These are phyloP conservation scores for Tragopan temminckii DNA, from an alignment of 2,797 vertebrate species.

Conservation along the genomic window DNA sequence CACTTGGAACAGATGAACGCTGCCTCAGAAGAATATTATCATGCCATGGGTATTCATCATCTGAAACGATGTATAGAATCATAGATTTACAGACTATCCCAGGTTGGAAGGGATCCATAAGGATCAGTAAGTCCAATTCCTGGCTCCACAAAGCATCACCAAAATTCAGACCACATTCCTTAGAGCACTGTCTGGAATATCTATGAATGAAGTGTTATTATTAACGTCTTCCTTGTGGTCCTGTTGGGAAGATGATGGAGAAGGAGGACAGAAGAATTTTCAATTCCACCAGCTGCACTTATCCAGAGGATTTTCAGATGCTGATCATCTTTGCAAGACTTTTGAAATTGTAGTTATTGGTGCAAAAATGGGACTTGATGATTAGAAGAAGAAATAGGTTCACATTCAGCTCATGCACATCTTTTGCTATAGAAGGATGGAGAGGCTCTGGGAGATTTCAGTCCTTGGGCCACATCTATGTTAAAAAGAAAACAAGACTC, in stretches of 20 bases:
- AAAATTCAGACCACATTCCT: too few species aligned
- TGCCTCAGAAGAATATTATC: not conserved
- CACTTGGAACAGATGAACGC: not conserved
- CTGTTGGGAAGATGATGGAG: not conserved
- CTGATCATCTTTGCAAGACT: not conserved
- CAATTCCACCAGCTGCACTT: not conserved
- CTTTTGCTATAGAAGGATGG: not conserved
- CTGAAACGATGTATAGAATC: rapidly evolving
- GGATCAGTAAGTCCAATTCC: too few species aligned
- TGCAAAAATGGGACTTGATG: not conserved
- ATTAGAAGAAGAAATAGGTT: rapidly evolving
- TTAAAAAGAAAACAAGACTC: not conserved
- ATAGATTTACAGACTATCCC: too few species aligned
- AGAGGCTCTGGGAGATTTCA: not conserved
- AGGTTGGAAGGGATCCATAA: too few species aligned
- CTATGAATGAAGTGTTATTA: not conserved
- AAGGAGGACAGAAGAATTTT: not conserved
- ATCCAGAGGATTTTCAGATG: not conserved
- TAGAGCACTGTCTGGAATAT: too few species aligned
- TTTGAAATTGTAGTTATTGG: not conserved
- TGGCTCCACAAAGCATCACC: too few species aligned
- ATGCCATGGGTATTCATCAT: not conserved
- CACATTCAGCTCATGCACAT: not conserved
- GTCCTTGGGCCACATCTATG: not conserved
- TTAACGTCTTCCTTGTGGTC: not conserved